Evolutionary conservation across 2,113 vertebrate genomes (phyloP), one percentile per base, ranked within the genome.

Genomic region (Rattus norvegicus): DNA sequence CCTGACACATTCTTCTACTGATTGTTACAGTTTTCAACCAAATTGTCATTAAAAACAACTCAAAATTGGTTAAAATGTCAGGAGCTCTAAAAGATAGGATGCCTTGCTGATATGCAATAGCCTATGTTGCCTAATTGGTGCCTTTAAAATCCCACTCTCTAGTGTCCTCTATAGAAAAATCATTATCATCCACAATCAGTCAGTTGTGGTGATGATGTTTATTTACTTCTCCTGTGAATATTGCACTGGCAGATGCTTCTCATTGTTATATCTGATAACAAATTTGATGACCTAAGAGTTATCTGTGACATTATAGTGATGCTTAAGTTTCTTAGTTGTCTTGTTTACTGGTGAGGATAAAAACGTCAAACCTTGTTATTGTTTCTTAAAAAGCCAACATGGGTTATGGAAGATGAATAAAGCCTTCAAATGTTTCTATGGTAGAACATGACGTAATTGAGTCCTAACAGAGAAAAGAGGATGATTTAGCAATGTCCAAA

Each of bases 201-300:
- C 98, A 98, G 98, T 97, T 97, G 98, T 98, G 98, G 98, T 0
- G 30, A 96, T 98, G 98, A 98, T 98, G 98, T 98, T 98, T 98
- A 98, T 98, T 98, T 98, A 98, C 98, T 98, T 98, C 98, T 98
- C 98, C 97, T 98, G 98, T 98, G 98, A 98, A 98, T 98, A 98
- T 98, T 98, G 98, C 98, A 97, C 97, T 98, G 98, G 98, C 98
- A 98, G 98, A 98, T 97, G 96, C 98, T 97, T 98, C 97, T 98
- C 95, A 97, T 97, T 97, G 92, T 97, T 98, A 96, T 96, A 98
- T 92, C 98, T 97, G 97, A 97, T 98, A 97, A 95, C 17, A 75
- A 98, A 98, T 91, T 39, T 83, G 1, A 88, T 97, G 98, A 97
- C 95, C 95, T 97, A 67, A 36, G 96, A 52, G 97, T 95, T 0